Percentiles rank a stretch among this genome's conserved stretches.
Evolutionary conservation across 2,888 invertebrate genomes (phyloP).

Genomic region (Schrankia costaestrigalis): DNA sequence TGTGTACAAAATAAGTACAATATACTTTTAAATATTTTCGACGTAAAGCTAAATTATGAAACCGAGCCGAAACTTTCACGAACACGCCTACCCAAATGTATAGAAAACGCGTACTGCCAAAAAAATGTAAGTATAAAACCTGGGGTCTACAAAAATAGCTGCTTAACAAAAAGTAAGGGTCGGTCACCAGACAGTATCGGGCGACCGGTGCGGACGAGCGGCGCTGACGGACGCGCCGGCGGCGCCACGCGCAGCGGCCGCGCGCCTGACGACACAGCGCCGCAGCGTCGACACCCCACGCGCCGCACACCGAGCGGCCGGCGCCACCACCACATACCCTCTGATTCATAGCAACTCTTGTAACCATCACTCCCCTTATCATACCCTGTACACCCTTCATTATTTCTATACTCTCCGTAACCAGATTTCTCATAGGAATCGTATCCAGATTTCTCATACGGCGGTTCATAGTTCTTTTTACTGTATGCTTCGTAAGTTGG

Average conservation of each 20-base stretch:
- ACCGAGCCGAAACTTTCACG: conserved; percentile 7
- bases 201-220: conserved; percentile 27
- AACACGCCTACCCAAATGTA: conserved; percentile 17
- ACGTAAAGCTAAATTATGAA: conserved; percentile 9
- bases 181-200: conserved; percentile 60
- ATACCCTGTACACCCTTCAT: conserved; percentile 45
- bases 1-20: neutral
- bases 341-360: conserved; percentile 48
- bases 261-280: conserved; percentile 52
- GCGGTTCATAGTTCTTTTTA: conserved; percentile 25
- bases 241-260: conserved; percentile 27
- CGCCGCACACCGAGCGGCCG: conserved; percentile 50
- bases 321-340: conserved; percentile 58
- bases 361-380: conserved; percentile 30
- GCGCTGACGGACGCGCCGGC: conserved; percentile 14
- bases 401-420: conserved; percentile 28
- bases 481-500: conserved; percentile 22
- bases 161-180: conserved; percentile 64
- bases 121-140: conserved; percentile 13
- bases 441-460: conserved; percentile 22
- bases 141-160: conserved; percentile 53
- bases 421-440: conserved; percentile 30
- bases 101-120: no score
- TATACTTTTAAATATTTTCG: no score
- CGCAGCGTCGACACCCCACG: conserved; percentile 55